Percentiles rank a stretch among this genome's conserved stretches.
Evolutionary conservation across 2,888 invertebrate species (phyloP).

Genomic region (Drosophila melanosoma): DNA sequence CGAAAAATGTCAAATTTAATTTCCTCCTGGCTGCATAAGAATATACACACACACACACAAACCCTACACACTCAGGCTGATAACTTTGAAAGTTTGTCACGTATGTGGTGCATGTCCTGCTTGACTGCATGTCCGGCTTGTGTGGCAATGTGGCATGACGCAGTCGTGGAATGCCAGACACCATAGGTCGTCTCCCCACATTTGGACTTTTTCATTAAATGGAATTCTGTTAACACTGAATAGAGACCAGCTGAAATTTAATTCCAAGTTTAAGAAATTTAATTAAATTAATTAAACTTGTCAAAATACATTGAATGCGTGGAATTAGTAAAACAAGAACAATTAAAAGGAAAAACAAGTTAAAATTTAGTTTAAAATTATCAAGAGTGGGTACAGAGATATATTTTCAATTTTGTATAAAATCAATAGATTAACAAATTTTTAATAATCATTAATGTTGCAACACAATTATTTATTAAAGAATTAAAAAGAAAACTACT

Average conservation of each 20-base stretch:
- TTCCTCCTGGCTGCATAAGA: slow-evolving; percentile 17
- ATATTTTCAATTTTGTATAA: neutral
- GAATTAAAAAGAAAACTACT: no score
- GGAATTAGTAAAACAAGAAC: neutral
- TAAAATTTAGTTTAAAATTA: neutral
- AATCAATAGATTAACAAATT: neutral
- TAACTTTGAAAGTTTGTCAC: slow-evolving; percentile 16
- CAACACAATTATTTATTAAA: no score
- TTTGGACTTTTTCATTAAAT: slow-evolving; percentile 15
- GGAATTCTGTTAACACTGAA: neutral
- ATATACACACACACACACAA: slow-evolving; percentile 5
- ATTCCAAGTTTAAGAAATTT: neutral
- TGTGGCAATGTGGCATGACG: slow-evolving; percentile 38
- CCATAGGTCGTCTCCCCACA: slow-evolving; percentile 8
- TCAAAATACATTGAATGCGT: neutral
- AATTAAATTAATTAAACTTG: no score
- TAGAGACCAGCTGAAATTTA: neutral
- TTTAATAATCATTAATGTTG: neutral
- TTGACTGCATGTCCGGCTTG: slow-evolving; percentile 46
- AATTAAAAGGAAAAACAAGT: neutral
- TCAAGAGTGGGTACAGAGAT: neutral
- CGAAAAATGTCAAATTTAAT: slow-evolving; percentile 68
- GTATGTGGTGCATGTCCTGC: slow-evolving; percentile 25
- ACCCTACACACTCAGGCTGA: neutral
- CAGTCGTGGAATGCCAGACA: slow-evolving; percentile 20